Evolutionary conservation across 2,888 invertebrate species (phyloP), one percentile per base, ranked within the genome.

Genomic region (Pseudeuparius sepicola): DNA sequence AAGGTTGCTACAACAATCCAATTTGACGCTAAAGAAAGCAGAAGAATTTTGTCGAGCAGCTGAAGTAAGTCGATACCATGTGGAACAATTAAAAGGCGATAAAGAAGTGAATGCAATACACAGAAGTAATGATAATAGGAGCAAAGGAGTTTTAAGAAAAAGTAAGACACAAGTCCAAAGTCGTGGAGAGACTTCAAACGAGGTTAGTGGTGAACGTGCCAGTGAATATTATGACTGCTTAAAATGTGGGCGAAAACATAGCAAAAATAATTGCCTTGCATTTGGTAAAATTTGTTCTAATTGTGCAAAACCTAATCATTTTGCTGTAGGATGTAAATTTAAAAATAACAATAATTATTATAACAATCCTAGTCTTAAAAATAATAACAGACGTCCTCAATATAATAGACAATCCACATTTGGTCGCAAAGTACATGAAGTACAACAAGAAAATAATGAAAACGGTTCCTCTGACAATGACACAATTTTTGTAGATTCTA

Each of bases 21-120:
- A 41, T 9, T 31, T 45, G 27, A 32, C 33, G 11, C 14, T 37
- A n/a, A 17, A 36, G 6, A 35, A 23, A 18, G 42, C 44, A 15
- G 46, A 43, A 31, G 37, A 32, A 6, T 26, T 39, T 4, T 46
- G 46, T 39, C 11, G 38, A 24, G 38, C 43, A 15, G 32, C 47
- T 7, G 48, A 47, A 34, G 41, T 28, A 24, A 50, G 50, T 41
- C 36, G 44, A 31, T 37, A 41, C 33, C 49, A 45, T 38, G 41
- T 36, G 12, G 46, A 42, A 37, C 38, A 39, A 13, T 26, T 43
- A 24, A 29, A 37, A 36, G 39, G 28, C 26, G 41, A 42, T 3
- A 42, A 40, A 31, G 42, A 46, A 37, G 39, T 41, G 10, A 24
- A 43, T n/a, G n/a, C n/a, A n/a, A n/a, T n/a, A n/a, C n/a, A n/a